Base-by-base conservation (phyloP, 2,797 vertebrate species). In the Coracias cyanogaster region DNA sequence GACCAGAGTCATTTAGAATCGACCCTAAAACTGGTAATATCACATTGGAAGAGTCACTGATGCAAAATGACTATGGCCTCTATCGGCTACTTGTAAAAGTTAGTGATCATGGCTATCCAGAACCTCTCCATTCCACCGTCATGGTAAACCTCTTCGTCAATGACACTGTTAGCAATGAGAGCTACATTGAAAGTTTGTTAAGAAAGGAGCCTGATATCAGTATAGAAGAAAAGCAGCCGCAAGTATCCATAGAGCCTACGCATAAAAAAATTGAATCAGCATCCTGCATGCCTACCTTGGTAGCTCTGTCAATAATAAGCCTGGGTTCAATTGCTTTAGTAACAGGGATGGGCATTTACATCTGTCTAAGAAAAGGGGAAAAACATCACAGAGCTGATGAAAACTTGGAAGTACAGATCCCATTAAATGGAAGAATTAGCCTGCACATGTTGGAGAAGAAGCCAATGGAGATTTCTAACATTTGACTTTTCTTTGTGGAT, bases 91-190 rank as follows among this genome's bases (percentile, higher is more conserved):
- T 99, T 65, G 99, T 99, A 19, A 99, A 99, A 98, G 99, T 99
- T 71, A 99, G 99, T 20, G 99, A 99, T 91, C 99, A 99, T 0
- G 99, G 99, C 67, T 99, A 99, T 82, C 99, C 99, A 1, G 99
- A 99, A 72, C 99, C 99, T 2, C 99, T 99, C 25, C 98, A 99
- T 89, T 99, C 99, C 61, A 99, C 99, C 0, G 98, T 99, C 41
- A 98, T 99, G 98, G 99, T 99, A 77, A 99, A 99, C 97, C 98
- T 99, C 25, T 99, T 99, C 48, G 99, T 99, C 82, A 99, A 99
- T 64, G 99, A 99, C 91, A 99, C 99, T 1, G 98, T 99, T 77
- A 99, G 99, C 97, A 99, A 99, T 5, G 99, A 99, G 96, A 99
- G 99, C 93, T 99, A 99, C 92, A 99, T 99, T 46, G 99, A 99